phyloP scores from a whole-genome alignment of 2,888 invertebrate species.

The Netelia fuscicornis region DNA sequence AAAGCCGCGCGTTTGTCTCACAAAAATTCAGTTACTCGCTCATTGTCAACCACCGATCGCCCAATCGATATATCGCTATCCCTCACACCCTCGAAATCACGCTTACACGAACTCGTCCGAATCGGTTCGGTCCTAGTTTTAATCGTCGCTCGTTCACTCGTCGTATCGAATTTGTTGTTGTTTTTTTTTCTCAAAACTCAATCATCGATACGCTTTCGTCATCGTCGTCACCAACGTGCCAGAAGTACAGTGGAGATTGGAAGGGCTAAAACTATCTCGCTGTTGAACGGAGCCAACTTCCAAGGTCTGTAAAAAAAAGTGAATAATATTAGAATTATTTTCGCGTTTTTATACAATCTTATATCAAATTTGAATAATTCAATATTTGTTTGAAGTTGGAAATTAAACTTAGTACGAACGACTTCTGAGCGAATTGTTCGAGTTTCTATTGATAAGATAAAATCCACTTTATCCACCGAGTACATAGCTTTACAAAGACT shows the following conservation, averaged over 20 bases:
- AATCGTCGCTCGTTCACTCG: constrained; percentile 5
- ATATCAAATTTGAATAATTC: too few species aligned
- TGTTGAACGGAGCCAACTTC: constrained; percentile 32
- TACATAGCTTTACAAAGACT: background rate
- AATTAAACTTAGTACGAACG: too few species aligned
- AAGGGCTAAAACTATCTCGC: constrained; percentile 6
- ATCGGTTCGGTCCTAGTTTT: constrained; percentile 32
- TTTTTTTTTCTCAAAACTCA: background rate
- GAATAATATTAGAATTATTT: background rate
- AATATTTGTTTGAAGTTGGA: too few species aligned
- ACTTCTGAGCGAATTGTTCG: too few species aligned
- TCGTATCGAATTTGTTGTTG: constrained; percentile 5
- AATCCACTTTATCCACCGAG: background rate
- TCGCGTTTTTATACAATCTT: background rate
- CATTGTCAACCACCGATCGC: constrained; percentile 87
- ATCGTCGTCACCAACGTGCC: constrained; percentile 7
- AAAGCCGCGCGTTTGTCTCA: constrained; percentile 72
- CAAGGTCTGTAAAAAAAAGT: constrained; percentile 58
- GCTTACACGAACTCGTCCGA: constrained; percentile 1
- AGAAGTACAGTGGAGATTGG: constrained; percentile 34
- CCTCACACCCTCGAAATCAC: background rate
- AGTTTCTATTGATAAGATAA: background rate
- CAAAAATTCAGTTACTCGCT: constrained; percentile 73
- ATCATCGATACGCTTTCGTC: background rate
- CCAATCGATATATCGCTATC: constrained; percentile 50